Percentiles rank a stretch among this genome's conserved stretches.
phyloP scores from a whole-genome alignment of 2,797 vertebrate species.

The Ptychadena robeensis region DNA sequence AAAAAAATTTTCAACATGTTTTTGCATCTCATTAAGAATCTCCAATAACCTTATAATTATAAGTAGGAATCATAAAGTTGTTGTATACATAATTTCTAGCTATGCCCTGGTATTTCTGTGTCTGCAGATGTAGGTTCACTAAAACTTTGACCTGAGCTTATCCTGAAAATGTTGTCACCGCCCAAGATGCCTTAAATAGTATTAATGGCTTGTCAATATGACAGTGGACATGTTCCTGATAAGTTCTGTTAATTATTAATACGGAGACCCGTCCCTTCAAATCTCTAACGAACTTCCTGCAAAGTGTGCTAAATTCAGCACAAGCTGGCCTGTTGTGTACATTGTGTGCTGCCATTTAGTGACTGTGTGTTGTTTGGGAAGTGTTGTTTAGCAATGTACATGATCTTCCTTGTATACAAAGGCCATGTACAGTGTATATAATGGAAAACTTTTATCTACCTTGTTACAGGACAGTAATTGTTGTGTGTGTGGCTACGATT shows the following conservation, averaged over 20 bases:
- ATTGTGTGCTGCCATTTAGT: slow-evolving; percentile 61
- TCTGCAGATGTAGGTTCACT: background rate
- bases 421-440: no score
- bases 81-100: background rate
- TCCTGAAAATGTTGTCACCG: slow-evolving; percentile 34
- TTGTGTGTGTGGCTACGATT: no score
- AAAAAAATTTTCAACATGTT: no score
- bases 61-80: background rate
- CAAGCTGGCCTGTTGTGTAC: slow-evolving; percentile 62
- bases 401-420: background rate
- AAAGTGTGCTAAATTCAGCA: background rate
- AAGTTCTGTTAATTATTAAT: slow-evolving; percentile 77
- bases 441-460: no score
- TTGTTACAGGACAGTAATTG: no score
- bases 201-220: slow-evolving; percentile 63
- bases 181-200: slow-evolving; percentile 62
- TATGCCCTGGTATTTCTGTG: background rate
- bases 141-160: slow-evolving; percentile 36
- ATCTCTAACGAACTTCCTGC: slow-evolving; percentile 65
- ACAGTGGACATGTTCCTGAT: slow-evolving; percentile 66
- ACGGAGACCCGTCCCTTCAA: slow-evolving; percentile 63
- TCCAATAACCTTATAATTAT: no score
- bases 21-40: no score
- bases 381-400: background rate
- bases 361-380: background rate